Conservation (phyloP, 2,888 invertebrate genomes). For the Spodoptera exigua region DNA sequence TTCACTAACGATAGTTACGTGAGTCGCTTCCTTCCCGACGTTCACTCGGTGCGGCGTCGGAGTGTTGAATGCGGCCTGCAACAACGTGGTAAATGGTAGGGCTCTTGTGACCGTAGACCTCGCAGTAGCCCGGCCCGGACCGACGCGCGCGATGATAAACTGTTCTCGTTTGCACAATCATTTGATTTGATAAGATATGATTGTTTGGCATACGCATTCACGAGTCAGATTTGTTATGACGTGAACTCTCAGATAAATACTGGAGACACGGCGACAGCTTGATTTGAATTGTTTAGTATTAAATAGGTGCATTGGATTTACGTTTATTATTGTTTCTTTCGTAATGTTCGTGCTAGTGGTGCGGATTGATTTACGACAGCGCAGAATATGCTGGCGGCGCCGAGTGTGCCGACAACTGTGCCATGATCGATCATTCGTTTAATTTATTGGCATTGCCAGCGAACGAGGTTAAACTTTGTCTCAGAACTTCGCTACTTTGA, state of each 20-base stretch:
- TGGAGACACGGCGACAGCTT: constrained; percentile 62
- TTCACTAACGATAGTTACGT: constrained; percentile 86
- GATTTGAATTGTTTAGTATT: constrained; percentile 37
- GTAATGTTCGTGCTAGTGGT: constrained; percentile 56
- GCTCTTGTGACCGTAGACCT: constrained; percentile 70
- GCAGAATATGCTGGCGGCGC: constrained; percentile 46
- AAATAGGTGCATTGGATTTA: constrained; percentile 41
- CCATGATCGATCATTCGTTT: constrained; percentile 63
- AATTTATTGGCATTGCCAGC: constrained; percentile 60
- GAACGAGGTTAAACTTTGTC: constrained; percentile 53
- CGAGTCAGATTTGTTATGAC: constrained; percentile 82
- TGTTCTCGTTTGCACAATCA: constrained; percentile 85
- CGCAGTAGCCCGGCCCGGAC: constrained; percentile 72
- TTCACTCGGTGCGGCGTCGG: constrained; percentile 85
- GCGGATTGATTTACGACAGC: constrained; percentile 57
- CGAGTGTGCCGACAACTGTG: constrained; percentile 46
- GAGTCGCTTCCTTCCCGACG: constrained; percentile 83
- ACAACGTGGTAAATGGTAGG: constrained; percentile 77
- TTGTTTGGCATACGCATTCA: constrained; percentile 81
- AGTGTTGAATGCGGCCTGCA: constrained; percentile 81
- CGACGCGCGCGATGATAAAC: constrained; percentile 74
- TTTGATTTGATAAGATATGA: constrained; percentile 84
- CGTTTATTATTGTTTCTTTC: constrained; percentile 56
- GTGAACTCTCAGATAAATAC: constrained; percentile 74
- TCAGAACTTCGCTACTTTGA: constrained; percentile 25